Evolutionary conservation across 2,113 vertebrate species (phyloP).

Genomic region (Alexandromys fortis): DNA sequence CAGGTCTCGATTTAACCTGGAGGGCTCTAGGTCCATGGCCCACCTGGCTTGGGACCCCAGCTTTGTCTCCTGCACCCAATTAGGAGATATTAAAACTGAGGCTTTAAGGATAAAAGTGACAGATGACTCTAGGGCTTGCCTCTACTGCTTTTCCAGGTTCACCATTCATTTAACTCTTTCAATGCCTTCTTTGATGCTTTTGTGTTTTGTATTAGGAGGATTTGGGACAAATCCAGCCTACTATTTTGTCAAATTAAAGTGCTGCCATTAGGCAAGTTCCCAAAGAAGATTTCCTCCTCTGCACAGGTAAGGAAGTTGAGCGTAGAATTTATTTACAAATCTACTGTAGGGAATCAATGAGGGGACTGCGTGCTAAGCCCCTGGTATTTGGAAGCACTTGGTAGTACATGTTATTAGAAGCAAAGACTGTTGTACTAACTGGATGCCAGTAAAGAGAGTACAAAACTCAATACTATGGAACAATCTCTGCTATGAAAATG

Average conservation of each 20-base stretch:
- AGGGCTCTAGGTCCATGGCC: neutral
- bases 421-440: neutral
- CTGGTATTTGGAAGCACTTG: neutral
- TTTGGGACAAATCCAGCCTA: neutral
- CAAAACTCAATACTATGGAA: neutral
- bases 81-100: slow-evolving; percentile 28
- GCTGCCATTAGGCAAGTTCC: neutral
- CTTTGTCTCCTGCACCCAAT: neutral
- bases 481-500: neutral
- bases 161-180: neutral
- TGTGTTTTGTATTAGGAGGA: neutral
- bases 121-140: neutral
- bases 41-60: neutral
- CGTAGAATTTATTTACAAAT: neutral
- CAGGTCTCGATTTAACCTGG: neutral
- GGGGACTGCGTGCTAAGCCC: neutral
- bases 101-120: neutral
- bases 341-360: neutral
- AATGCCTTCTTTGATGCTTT: neutral
- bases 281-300: neutral
- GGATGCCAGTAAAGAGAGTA: neutral
- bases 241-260: neutral
- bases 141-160: neutral
- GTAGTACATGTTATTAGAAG: slow-evolving; percentile 20
- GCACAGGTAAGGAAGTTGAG: neutral